Conservation (phyloP, 1,140 invertebrate genomes). For the Andrena cerasifolii region DNA sequence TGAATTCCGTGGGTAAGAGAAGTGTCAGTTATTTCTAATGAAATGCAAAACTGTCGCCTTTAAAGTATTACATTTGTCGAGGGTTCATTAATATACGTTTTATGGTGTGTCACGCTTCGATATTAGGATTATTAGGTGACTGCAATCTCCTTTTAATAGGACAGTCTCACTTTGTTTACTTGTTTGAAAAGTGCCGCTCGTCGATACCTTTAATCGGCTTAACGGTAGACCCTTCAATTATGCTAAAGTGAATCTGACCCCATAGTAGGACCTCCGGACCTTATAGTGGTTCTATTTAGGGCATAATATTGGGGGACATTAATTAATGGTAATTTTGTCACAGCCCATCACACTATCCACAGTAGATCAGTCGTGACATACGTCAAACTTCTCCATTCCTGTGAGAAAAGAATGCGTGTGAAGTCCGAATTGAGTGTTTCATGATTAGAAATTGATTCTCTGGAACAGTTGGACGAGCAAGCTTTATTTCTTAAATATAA, state of each 20-base stretch:
- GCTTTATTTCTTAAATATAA: too few species aligned
- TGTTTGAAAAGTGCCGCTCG: background rate
- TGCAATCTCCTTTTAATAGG: background rate
- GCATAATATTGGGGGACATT: background rate
- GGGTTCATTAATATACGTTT: slow-evolving; percentile 1
- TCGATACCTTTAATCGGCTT: slow-evolving; percentile 17
- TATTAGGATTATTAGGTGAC: background rate
- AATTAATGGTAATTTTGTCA: background rate
- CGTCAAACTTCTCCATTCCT: too few species aligned
- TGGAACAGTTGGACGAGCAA: too few species aligned
- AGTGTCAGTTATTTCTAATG: too few species aligned
- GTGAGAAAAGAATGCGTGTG: too few species aligned
- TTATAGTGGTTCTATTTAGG: background rate
- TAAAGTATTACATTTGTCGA: too few species aligned
- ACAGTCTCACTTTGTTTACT: background rate
- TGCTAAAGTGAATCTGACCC: slow-evolving; percentile 9
- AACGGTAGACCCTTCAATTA: slow-evolving; percentile 43
- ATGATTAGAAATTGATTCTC: too few species aligned
- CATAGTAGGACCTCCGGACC: background rate
- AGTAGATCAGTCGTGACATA: too few species aligned
- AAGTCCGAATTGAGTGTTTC: too few species aligned
- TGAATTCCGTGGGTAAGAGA: too few species aligned
- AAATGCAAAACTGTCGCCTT: too few species aligned
- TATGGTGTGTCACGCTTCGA: background rate
- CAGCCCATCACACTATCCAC: background rate